phyloP scores from a whole-genome alignment of 2,888 invertebrate species.

The Troides helena region DNA sequence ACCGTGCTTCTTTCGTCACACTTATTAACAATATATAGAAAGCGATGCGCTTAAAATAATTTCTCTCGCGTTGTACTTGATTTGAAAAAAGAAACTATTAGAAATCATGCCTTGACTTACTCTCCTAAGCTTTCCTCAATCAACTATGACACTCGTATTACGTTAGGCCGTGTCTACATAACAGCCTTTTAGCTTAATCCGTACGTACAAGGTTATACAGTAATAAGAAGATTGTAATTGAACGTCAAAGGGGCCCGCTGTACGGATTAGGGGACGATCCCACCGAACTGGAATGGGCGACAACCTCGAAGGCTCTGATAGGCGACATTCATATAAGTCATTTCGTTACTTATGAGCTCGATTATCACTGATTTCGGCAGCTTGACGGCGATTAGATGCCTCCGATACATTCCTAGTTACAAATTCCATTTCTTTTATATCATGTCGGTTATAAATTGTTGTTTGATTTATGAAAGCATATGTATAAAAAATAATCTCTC shows the following conservation, averaged over 20 bases:
- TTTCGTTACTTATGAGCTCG: conserved; percentile 38
- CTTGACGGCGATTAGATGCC: conserved; percentile 51
- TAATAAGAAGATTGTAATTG: conserved; percentile 72
- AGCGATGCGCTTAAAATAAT: not conserved
- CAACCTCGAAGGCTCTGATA: conserved; percentile 38
- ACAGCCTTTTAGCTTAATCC: conserved; percentile 72
- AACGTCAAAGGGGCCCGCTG: conserved; percentile 61
- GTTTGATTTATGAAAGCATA: not conserved
- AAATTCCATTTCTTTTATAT: not conserved
- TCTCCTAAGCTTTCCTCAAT: conserved; percentile 39
- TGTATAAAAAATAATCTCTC: too few relatives aligned
- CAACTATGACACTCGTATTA: conserved; percentile 47
- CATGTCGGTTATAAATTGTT: not conserved
- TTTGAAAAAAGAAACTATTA: conserved; percentile 10
- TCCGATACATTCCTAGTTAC: not conserved
- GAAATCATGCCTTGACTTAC: conserved; percentile 26
- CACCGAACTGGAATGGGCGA: conserved; percentile 49
- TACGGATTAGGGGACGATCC: conserved; percentile 47
- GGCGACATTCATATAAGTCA: conserved; percentile 23
- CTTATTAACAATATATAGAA: not conserved
- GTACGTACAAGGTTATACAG: conserved; percentile 51
- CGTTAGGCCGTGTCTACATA: conserved; percentile 64
- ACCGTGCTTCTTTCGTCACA: not conserved
- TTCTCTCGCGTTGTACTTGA: not conserved
- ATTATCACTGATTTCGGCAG: conserved; percentile 47